phyloP scores from a whole-genome alignment of 2,888 invertebrate species.

The Cyclophora albipunctata region DNA sequence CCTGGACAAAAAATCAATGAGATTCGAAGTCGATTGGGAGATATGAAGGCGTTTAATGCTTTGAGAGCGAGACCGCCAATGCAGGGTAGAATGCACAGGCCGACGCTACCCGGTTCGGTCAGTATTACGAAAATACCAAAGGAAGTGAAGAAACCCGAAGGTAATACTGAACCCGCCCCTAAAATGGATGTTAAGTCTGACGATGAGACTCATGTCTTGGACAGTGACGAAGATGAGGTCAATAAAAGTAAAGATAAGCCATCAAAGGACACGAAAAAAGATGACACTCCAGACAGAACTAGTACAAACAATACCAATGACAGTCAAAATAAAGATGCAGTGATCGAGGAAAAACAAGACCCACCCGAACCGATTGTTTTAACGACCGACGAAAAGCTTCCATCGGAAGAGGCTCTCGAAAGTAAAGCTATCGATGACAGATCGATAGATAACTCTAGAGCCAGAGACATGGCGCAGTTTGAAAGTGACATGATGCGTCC shows the following conservation, averaged over 20 bases:
- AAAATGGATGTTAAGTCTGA: constrained; percentile 47
- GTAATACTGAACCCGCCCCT: constrained; percentile 22
- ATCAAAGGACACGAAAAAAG: constrained; percentile 12
- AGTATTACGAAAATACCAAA: constrained; percentile 63
- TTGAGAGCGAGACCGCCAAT: constrained; percentile 51
- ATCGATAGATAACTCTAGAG: constrained; percentile 18
- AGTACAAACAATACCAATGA: constrained; percentile 19
- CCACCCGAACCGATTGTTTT: constrained; percentile 40
- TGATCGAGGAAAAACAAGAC: no score
- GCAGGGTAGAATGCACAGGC: constrained; percentile 45
- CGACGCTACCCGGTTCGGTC: constrained; percentile 56
- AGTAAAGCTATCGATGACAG: constrained; percentile 35
- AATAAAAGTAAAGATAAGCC: constrained; percentile 19
- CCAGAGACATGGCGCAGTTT: constrained; percentile 7
- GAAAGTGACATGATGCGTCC: constrained; percentile 22
- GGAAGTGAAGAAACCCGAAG: constrained; percentile 40
- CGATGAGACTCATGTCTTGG: constrained; percentile 60
- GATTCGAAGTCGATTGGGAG: constrained; percentile 53
- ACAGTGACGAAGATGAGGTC: constrained; percentile 56
- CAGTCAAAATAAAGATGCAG: neutral
- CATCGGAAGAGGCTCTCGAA: constrained; percentile 56
- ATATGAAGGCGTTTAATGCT: constrained; percentile 44
- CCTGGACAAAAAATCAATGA: constrained; percentile 63
- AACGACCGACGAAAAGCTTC: constrained; percentile 63
- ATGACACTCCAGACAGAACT: constrained; percentile 7